Percentiles rank a stretch among this genome's conserved stretches.
Conservation (phyloP, 1,140 invertebrate species). For the Aphelenchoides besseyi region DNA sequence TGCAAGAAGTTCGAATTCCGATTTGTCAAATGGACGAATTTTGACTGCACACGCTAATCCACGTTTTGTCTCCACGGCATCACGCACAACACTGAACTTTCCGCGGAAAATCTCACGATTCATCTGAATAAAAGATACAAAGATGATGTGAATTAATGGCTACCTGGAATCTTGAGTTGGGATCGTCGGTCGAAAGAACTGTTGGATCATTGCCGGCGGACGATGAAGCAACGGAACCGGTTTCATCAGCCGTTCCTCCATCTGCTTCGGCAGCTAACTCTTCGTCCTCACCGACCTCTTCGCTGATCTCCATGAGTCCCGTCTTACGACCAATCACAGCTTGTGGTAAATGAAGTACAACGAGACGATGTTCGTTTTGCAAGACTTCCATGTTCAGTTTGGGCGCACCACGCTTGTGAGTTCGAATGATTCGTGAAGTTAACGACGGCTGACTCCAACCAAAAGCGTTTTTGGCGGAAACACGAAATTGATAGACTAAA, state of each 20-base stretch:
- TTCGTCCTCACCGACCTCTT: constrained; percentile 51
- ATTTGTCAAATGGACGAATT: constrained; percentile 35
- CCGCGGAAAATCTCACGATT: constrained; percentile 54
- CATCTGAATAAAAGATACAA: constrained; percentile 50
- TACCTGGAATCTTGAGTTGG: constrained; percentile 53
- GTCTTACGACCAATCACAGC: constrained; percentile 15
- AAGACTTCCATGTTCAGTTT: constrained; percentile 56
- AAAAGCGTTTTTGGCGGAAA: constrained; percentile 82
- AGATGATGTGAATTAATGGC: no score
- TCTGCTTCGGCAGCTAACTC: constrained; percentile 38
- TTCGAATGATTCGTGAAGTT: constrained; percentile 63
- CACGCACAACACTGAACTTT: constrained; percentile 52
- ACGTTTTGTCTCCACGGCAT: constrained; percentile 55
- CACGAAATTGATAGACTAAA: constrained; percentile 72
- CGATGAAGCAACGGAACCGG: constrained; percentile 25
- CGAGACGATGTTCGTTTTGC: constrained; percentile 40
- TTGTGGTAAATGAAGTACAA: constrained; percentile 56
- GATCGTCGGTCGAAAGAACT: constrained; percentile 39
- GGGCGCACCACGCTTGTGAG: constrained; percentile 55
- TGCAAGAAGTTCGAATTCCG: constrained; percentile 51
- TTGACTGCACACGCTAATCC: constrained; percentile 46
- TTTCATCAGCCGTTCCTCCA: constrained; percentile 24
- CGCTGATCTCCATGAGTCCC: constrained; percentile 53
- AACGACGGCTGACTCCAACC: constrained; percentile 68
- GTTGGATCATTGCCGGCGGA: neutral